Percentiles rank a stretch among this genome's conserved stretches.
These are phyloP conservation scores for Scolopax rusticola DNA, from an alignment of 2,797 vertebrate species.

Conservation along the genomic window DNA sequence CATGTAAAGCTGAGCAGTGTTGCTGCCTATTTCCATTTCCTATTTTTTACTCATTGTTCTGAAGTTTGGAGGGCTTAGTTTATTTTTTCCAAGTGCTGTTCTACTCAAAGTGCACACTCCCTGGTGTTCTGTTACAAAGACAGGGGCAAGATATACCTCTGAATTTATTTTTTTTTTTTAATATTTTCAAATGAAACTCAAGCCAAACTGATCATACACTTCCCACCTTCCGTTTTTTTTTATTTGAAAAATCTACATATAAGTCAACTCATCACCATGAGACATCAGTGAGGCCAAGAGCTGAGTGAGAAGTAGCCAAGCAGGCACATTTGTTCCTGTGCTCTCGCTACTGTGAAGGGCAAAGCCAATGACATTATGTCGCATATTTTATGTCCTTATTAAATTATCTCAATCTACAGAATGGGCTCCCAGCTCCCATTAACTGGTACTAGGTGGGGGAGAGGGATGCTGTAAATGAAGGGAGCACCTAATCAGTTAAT, in stretches of 20 bases:
- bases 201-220: background rate
- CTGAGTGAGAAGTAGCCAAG: background rate
- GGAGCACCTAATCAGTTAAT: background rate
- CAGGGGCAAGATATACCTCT: background rate
- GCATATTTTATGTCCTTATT: background rate
- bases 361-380: background rate
- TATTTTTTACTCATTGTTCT: background rate
- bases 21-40: background rate
- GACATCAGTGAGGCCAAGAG: too few relatives aligned
- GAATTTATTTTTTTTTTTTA: background rate
- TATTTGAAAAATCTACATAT: background rate
- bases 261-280: background rate
- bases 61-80: background rate
- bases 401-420: background rate
- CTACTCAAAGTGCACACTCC: accelerated
- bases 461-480: background rate
- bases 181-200: background rate
- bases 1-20: background rate
- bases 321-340: background rate
- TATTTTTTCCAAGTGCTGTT: background rate
- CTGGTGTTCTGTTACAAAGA: background rate
- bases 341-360: background rate
- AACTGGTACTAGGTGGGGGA: background rate
- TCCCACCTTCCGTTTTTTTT: background rate
- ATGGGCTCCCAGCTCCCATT: background rate